Evolutionary conservation across 2,888 invertebrate species (phyloP), one percentile per base, ranked within the genome.

Genomic region (Nebria salina): DNA sequence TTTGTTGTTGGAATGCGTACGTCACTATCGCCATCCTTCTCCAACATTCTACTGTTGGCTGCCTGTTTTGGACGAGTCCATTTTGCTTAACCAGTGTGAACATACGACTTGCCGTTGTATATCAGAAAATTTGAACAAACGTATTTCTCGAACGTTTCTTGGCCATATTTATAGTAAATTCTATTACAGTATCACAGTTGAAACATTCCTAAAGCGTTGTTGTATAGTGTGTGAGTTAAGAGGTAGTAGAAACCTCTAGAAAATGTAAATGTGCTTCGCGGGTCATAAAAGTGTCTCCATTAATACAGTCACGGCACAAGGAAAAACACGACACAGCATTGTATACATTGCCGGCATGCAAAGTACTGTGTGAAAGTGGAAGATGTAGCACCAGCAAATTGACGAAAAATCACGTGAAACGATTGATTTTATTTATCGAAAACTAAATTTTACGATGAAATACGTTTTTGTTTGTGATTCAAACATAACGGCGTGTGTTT

Each of bases 21-120:
- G 25, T 65, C 26, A 20, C 8, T 74, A 41, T 54, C 65, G 65
- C 79, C 20, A 74, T 80, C 68, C 68, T 15, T 54, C 65, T 26
- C 72, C 34, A 79, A 42, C 41, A 15, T 75, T 75, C 75, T 25
- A 75, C 75, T 20, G 81, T 81, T 81, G 81, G 81, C 81, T 66
- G 81, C 81, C 76, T 76, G 81, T 76, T 76, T 73, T 65, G 76
- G 81, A 76, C 72, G 81, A 81, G 81, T 81, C 81, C 81, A 81
- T 81, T 76, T 73, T 81, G 15, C 42, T 43, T 64, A 13, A 25
- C 34, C 70, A 26, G 42, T 34, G 72, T 76, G 76, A 81, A 81
- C 72, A 72, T 81, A 66, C 72, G 73, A 72, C 72, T 80, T 75
- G 75, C 65, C 15, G 20, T 65, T 64, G 26, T 70, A 64, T 80